A percentile compares a stretch with the other conserved stretches of the same genome.
These are phyloP conservation scores for Dendrocopos noguchii DNA, from an alignment of 2,113 vertebrate genomes.

Conservation along the genomic window DNA sequence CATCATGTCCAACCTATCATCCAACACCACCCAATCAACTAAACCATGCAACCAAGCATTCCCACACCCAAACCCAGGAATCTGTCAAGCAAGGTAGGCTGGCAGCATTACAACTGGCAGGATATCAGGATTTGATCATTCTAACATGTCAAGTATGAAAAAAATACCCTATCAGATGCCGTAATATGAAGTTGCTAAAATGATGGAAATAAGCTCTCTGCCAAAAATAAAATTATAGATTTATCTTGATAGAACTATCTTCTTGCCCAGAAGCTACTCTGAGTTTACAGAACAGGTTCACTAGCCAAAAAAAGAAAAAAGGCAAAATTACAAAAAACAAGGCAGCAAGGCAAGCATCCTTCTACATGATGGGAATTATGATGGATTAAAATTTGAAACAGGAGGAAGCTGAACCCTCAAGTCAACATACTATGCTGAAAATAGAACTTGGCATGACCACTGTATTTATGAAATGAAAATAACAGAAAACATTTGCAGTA, in stretches of 20 bases:
- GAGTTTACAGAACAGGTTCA: slow-evolving; percentile 23
- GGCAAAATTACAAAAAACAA: background rate
- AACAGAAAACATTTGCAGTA: background rate
- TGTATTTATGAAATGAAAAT: background rate
- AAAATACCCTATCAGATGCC: background rate
- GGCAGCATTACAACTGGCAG: background rate
- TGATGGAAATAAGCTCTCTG: background rate
- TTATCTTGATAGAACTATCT: background rate
- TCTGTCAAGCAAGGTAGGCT: background rate
- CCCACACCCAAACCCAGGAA: background rate
- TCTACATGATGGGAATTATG: background rate
- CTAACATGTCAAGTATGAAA: background rate
- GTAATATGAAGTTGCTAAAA: background rate
- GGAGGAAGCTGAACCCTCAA: background rate
- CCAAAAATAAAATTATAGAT: slow-evolving; percentile 29
- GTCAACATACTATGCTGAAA: background rate
- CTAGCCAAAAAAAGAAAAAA: slow-evolving; percentile 2
- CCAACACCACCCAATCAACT: too few species aligned
- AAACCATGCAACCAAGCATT: too few species aligned
- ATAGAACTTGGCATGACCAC: background rate
- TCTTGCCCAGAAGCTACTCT: background rate
- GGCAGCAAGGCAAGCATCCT: background rate
- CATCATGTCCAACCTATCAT: too few species aligned
- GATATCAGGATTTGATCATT: background rate
- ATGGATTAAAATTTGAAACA: slow-evolving; percentile 9